Evolutionary conservation across 2,113 vertebrate genomes (phyloP), one percentile per base, ranked within the genome.

Genomic region (Bostrychus sinensis): DNA sequence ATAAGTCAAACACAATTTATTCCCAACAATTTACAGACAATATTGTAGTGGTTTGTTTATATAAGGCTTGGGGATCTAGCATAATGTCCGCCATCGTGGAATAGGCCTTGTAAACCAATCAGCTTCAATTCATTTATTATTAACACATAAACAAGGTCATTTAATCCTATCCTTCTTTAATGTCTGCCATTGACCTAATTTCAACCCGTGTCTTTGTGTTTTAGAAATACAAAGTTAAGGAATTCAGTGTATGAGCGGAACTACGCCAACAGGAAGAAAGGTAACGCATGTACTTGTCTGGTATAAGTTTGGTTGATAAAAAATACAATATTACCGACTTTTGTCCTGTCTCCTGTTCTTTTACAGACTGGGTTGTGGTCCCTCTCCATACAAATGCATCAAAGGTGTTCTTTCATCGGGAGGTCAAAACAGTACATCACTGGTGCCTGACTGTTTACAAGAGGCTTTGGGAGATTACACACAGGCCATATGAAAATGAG

Each of bases 331-430:
- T 20, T 9, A 36, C 28, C 14, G n/a, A 55, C 42, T 19, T 79
- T 84, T 66, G 57, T 81, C 79, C 82, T 66, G 57, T 81, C 79
- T 86, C 81, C 81, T 82, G 59, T 54, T 56, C 66, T 58, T 16
- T 23, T 43, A 46, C 25, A 58, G 32, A 11, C 59, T 75, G 77
- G 77, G 70, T 13, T 82, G 73, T 76, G 65, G 67, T 79, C 69
- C 62, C 39, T 43, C 41, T 60, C 70, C 87, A 84, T 50, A 80
- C 77, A 84, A 87, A 84, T 10, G 62, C 81, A 70, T 85, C 86
- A 89, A 89, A 90, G 86, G 23, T 45, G 56, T 26, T 70, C 65
- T 80, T 87, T 86, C 62, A 84, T 84, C 56, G 0, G 56, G 75
- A 63, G 65, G 67, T 72, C 66, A 56, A 10, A 39, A 2, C 14